Conservation (phyloP, 2,797 vertebrate genomes). For the Euphonia xanthogaster region DNA sequence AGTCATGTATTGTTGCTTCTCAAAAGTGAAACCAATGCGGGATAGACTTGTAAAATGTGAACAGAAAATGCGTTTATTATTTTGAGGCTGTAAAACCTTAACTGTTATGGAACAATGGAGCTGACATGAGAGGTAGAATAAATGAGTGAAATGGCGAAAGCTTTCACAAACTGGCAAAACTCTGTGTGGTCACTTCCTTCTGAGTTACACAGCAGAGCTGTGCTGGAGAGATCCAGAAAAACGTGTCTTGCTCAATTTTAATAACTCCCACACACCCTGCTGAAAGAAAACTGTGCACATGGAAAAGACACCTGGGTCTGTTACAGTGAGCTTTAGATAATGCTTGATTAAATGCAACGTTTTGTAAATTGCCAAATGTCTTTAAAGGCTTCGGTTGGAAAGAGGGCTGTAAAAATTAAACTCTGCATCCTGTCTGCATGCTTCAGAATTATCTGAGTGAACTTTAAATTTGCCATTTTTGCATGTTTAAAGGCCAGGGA, state of each 20-base stretch:
- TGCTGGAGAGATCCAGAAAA: background rate
- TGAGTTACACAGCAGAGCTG: background rate
- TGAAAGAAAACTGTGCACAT: fast-evolving
- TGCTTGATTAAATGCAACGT: background rate
- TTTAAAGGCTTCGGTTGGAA: background rate
- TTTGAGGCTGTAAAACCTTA: slow-evolving; percentile 55
- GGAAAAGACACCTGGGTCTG: background rate
- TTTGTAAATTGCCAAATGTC: background rate
- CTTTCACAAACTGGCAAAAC: background rate
- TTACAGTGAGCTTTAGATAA: background rate
- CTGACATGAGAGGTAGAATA: slow-evolving; percentile 52
- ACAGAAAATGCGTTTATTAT: slow-evolving; percentile 19
- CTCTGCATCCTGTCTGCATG: background rate
- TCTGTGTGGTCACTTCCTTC: slow-evolving; percentile 32
- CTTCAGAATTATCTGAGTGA: background rate
- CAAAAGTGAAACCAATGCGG: slow-evolving; percentile 10
- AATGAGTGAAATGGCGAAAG: slow-evolving; percentile 54
- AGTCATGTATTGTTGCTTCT: slow-evolving; percentile 59
- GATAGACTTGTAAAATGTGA: slow-evolving; percentile 50
- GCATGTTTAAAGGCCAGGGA: background rate
- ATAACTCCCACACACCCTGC: background rate
- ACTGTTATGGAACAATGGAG: slow-evolving; percentile 39
- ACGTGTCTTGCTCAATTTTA: background rate
- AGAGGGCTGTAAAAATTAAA: background rate
- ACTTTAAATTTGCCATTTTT: background rate